phyloP scores from a whole-genome alignment of 2,888 invertebrate genomes.

The Tillus elongatus region DNA sequence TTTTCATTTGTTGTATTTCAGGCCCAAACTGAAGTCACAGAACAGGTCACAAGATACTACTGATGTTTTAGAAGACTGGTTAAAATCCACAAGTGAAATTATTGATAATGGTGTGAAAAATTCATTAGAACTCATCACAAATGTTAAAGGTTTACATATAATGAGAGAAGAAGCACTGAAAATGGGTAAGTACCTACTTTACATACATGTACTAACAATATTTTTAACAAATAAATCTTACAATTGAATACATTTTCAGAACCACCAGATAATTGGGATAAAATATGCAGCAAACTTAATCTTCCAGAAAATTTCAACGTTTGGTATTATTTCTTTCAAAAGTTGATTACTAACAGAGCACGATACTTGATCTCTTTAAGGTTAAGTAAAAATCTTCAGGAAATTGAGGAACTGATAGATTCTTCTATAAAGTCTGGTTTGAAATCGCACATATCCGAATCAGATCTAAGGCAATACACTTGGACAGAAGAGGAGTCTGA shows the following conservation, averaged over 20 bases:
- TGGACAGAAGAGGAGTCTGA: slow-evolving; percentile 62
- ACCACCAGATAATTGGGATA: slow-evolving; percentile 53
- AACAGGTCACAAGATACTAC: slow-evolving; percentile 33
- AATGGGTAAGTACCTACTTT: slow-evolving; percentile 48
- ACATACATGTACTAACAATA: too few relatives aligned
- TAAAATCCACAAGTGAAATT: slow-evolving; percentile 50
- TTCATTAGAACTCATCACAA: slow-evolving; percentile 55
- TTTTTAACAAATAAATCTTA: slow-evolving; percentile 8
- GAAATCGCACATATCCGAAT: slow-evolving; percentile 22
- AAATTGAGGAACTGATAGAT: slow-evolving; percentile 40
- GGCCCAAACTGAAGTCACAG: slow-evolving; percentile 29
- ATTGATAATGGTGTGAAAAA: slow-evolving; percentile 51
- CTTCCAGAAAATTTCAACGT: slow-evolving; percentile 53
- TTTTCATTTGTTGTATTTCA: slow-evolving; percentile 16
- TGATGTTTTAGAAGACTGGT: slow-evolving; percentile 52
- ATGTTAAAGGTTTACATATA: slow-evolving; percentile 61
- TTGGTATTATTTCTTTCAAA: slow-evolving; percentile 66
- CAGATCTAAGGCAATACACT: slow-evolving; percentile 59
- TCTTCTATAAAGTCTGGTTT: slow-evolving; percentile 27
- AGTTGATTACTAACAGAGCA: slow-evolving; percentile 60
- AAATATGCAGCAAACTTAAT: slow-evolving; percentile 51
- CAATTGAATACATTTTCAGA: slow-evolving; percentile 38
- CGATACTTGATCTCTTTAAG: slow-evolving; percentile 50
- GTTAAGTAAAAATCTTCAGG: slow-evolving; percentile 29
- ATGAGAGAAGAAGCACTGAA: slow-evolving; percentile 61